Conservation (phyloP, 2,113 vertebrate species). For the Trochalopteron elliotii region DNA sequence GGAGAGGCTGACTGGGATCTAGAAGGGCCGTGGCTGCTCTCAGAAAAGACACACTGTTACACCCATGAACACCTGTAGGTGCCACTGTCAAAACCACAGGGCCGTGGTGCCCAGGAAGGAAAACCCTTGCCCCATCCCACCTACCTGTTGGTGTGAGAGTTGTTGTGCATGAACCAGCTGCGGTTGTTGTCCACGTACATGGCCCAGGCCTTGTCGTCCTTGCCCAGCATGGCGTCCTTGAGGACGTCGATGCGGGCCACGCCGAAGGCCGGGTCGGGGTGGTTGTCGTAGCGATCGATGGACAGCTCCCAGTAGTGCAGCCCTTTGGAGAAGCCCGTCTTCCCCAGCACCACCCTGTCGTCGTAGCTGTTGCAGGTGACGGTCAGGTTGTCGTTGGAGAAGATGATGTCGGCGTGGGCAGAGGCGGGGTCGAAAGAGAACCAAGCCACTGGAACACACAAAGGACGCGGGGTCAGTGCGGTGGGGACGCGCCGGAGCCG, state of each 20-base stretch:
- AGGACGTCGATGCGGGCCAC: constrained; percentile 89
- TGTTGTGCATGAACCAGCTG: constrained; percentile 99
- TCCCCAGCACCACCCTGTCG: constrained; percentile 93
- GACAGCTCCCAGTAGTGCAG: constrained; percentile 98
- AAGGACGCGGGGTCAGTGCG: not conserved
- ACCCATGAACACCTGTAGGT: fast-evolving
- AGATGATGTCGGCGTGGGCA: constrained; percentile 94
- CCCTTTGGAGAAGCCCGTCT: constrained; percentile 91
- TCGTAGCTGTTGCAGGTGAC: constrained; percentile 98
- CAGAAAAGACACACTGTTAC: too few species aligned
- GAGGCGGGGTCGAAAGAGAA: constrained; percentile 92
- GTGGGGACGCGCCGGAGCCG: fast-evolving
- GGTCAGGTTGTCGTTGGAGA: constrained; percentile 98
- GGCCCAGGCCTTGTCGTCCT: constrained; percentile 98
- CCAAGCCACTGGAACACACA: constrained; percentile 88
- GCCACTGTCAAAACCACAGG: not conserved
- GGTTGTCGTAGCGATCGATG: constrained; percentile 96
- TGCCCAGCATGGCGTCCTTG: constrained; percentile 98
- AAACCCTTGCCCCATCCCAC: not conserved
- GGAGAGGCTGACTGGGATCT: too few species aligned
- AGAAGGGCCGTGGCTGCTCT: too few species aligned
- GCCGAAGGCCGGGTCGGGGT: constrained; percentile 95
- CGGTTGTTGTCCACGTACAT: constrained; percentile 99
- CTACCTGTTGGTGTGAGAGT: constrained; percentile 98
- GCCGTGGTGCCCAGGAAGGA: not conserved